Evolutionary conservation across 2,888 invertebrate species (phyloP).

Genomic region (Ormyrus rosae): DNA sequence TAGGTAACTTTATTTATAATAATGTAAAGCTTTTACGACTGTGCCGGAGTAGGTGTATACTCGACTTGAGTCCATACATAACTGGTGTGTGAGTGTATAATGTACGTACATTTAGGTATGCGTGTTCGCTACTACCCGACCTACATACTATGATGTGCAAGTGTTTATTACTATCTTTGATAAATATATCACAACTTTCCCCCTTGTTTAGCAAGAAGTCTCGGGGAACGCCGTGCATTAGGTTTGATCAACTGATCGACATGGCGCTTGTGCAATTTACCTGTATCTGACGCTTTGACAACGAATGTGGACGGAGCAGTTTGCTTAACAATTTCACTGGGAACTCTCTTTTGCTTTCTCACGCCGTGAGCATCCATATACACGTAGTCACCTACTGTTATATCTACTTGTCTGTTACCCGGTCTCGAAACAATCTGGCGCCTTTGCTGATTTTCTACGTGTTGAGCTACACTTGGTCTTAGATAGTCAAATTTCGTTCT

Average conservation of each 20-base stretch:
- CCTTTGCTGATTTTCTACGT: slow-evolving; percentile 40
- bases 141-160: no score
- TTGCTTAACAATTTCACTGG: slow-evolving; percentile 45
- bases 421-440: slow-evolving; percentile 31
- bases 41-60: no score
- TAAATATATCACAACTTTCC: slow-evolving; percentile 53
- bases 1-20: no score
- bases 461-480: background rate
- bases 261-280: slow-evolving; percentile 48
- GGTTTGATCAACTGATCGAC: slow-evolving; percentile 49
- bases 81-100: no score
- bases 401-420: slow-evolving; percentile 15
- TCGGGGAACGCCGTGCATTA: slow-evolving; percentile 38
- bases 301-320: slow-evolving; percentile 50
- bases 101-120: no score
- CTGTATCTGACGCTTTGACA: slow-evolving; percentile 30
- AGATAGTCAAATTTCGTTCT: slow-evolving; percentile 55
- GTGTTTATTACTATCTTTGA: background rate
- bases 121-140: no score
- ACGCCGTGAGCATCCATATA: slow-evolving; percentile 47
- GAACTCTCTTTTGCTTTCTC: slow-evolving; percentile 36
- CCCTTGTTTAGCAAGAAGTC: slow-evolving; percentile 40
- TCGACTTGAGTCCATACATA: no score
- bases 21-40: no score
- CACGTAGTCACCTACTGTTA: slow-evolving; percentile 47